Evolutionary conservation across 2,888 invertebrate species (phyloP), one percentile per base, ranked within the genome.

Genomic region (Ormyrus thymus): DNA sequence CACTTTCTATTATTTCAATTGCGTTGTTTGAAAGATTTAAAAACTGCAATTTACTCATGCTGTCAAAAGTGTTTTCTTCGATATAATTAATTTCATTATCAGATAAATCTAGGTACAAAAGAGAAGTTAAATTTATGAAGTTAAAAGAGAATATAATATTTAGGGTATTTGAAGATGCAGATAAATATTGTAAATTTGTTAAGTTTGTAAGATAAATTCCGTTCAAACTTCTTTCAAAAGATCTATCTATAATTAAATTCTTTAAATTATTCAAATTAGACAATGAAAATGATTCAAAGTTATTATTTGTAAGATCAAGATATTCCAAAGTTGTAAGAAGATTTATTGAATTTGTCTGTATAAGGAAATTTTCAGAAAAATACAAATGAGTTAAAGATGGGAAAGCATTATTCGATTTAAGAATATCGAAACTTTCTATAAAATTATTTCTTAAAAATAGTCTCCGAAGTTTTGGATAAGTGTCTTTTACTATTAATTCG

Each of bases 81-180:
- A 75, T 75, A 13, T 29, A 15, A 10, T 3, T 11, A 7, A 75
- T 75, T 2, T 13, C 43, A 55, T 79, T 79, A 53, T 65, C 51
- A 1, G 70, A 64, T 55, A 81, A 13, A 51, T 81, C 78, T 15
- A 81, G 76, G n/a, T 43, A 65, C n/a, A 10, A 29, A 13, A 81
- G 53, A 6, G 62, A 76, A 9, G 13, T 58, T 2, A 55, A 6
- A n/a, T 78, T 73, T 5, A n/a, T 8, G 48, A 78, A 75, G 6
- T 58, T 74, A 0, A 6, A 48, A 7, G 15, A 48, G 6, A 59
- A 29, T 29, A 78, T 62, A 45, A 43, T 11, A 9, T n/a, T 7
- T 10, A 75, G 69, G 6, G 7, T 7, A 61, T 73, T 78, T 8
- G 64, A 71, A 46, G 68, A n/a, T 50, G 48, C 7, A 6, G 70